Percentiles rank a stretch among this genome's conserved stretches.
These are phyloP conservation scores for Philotrypesis tridentata DNA, from an alignment of 1,140 invertebrate species.

Conservation along the genomic window DNA sequence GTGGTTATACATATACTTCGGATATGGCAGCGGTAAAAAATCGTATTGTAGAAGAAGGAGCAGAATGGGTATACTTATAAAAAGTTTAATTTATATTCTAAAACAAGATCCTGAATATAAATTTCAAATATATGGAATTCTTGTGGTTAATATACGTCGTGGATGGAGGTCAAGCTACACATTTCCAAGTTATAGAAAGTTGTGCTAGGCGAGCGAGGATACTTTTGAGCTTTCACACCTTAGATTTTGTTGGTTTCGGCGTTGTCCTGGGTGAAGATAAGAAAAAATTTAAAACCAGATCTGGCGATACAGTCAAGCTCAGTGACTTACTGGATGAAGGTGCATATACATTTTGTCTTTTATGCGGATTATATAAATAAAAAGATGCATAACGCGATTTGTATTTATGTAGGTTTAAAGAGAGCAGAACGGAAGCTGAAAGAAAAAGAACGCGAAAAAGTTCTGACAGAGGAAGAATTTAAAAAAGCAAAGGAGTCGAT, in stretches of 20 bases:
- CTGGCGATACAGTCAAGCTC: no score
- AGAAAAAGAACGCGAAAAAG: constrained; percentile 93
- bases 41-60: constrained; percentile 90
- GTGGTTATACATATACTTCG: constrained; percentile 99
- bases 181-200: constrained; percentile 96
- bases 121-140: constrained; percentile 10
- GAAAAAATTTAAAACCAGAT: no score
- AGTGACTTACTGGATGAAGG: no score
- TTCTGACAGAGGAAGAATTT: no score
- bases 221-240: no score
- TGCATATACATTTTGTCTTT: no score
- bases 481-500: constrained; percentile 90
- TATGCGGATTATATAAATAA: no score
- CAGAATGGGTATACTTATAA: constrained; percentile 78
- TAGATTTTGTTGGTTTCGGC: no score
- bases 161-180: constrained; percentile 91
- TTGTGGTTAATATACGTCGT: constrained; percentile 92
- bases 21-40: constrained; percentile 95
- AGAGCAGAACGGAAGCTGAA: constrained; percentile 88
- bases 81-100: background rate
- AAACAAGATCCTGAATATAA: constrained; percentile 1
- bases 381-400: constrained; percentile 80
- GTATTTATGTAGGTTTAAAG: constrained; percentile 78
- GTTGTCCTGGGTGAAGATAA: no score
- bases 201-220: no score